phyloP scores from a whole-genome alignment of 2,888 invertebrate species.

The Microplitis deprimator region DNA sequence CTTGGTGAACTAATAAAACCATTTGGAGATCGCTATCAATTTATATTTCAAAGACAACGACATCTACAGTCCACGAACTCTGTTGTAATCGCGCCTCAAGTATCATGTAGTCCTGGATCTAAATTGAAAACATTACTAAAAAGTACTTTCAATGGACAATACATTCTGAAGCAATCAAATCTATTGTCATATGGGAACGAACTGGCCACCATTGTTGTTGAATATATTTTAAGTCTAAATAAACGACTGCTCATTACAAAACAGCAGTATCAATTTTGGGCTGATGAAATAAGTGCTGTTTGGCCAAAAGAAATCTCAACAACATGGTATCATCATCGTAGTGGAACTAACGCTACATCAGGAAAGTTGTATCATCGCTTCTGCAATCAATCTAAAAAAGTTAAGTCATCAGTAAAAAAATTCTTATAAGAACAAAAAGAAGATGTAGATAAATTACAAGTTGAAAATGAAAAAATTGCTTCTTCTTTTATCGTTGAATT shows the following conservation, averaged over 20 bases:
- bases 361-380: constrained; percentile 4
- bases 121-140: background rate
- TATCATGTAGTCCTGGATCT: background rate
- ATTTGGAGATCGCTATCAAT: background rate
- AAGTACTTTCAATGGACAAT: background rate
- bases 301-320: background rate
- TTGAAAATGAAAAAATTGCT: no score
- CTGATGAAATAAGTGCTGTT: background rate
- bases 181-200: background rate
- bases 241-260: background rate
- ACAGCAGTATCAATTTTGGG: background rate
- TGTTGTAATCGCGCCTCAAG: background rate
- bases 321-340: background rate
- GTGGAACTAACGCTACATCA: background rate
- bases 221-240: background rate
- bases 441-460: no score
- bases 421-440: background rate
- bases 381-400: background rate
- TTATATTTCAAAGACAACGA: background rate
- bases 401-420: background rate
- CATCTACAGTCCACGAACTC: background rate
- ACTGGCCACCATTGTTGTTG: background rate
- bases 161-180: background rate
- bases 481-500: no score
- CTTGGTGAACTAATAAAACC: background rate